Conservation (phyloP, 1,140 invertebrate genomes). For the Drosophila simulans region DNA sequence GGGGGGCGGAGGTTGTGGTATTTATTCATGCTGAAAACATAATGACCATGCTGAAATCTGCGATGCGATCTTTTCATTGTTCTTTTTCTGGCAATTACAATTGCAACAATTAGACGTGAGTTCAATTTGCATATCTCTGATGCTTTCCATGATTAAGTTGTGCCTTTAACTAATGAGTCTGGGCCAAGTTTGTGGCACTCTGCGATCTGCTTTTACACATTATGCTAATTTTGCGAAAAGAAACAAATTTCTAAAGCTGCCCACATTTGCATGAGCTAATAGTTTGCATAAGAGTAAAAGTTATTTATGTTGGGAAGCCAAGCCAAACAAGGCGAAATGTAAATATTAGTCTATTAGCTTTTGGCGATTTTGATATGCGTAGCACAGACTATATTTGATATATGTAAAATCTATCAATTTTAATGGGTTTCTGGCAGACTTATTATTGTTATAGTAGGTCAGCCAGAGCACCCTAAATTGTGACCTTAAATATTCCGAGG, state of each 20-base stretch:
- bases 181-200: constrained; percentile 2
- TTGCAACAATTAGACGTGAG: constrained; percentile 34
- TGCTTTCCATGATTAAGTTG: constrained; percentile 34
- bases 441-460: constrained; percentile 21
- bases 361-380: constrained; percentile 3
- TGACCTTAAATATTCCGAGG: not conserved
- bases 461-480: not conserved
- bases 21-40: constrained; percentile 43
- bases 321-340: constrained; percentile 7
- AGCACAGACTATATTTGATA: not conserved
- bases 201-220: constrained; percentile 10
- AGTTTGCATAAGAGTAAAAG: constrained; percentile 74
- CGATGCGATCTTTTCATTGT: constrained; percentile 35
- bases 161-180: constrained; percentile 37
- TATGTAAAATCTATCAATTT: constrained; percentile 19
- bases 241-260: constrained; percentile 69
- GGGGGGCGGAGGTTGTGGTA: constrained; percentile 2
- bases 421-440: constrained; percentile 47
- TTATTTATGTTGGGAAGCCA: constrained; percentile 63
- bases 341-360: constrained; percentile 23
- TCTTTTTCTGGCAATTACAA: constrained; percentile 34
- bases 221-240: constrained; percentile 37
- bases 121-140: constrained; percentile 28
- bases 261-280: constrained; percentile 54
- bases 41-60: constrained; percentile 40